Base-by-base conservation (phyloP, 1,140 invertebrate species). In the Agrilus planipennis region DNA sequence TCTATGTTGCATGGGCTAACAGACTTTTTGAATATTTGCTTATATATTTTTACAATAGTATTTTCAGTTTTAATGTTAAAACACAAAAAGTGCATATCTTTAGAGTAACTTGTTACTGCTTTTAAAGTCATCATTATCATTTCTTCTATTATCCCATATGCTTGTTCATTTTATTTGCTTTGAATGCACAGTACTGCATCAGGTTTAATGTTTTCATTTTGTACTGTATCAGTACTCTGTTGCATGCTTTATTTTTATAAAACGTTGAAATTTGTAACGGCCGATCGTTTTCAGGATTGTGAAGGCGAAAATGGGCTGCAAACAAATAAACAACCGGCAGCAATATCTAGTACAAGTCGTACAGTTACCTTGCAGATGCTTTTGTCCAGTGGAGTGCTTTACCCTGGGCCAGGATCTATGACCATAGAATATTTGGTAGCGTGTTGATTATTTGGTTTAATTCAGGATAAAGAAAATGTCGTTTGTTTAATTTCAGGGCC, bases 341-440 rank as follows among this genome's bases (percentile, higher is more conserved):
- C 45, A 29, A 55, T 45, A 39, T 46, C 51, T 18, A 37, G 69
- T 43, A 73, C 72, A 31, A 81, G 83, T 6, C 68, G 82, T 47
- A 80, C 78, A 40, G 77, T 89, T 9, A 90, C 86, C n/a, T 60
- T 91, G 29, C 81, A 84, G 62, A 90, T 85, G 70, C 69, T 84
- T 35, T 62, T 91, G 53, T 71, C 77, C 42, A 85, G 86, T 45
- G 80, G 81, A 55, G 79, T 91, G 51, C 67, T 92, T 38, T 72
- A 84, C 53, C 77, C 86, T 22, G 86, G 86, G 7, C 74, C 77
- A 56, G 81, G 79, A 28, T 69, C 78, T 31, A 80, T 92, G 76
- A 83, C 84, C 17, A 84, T 91, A 48, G 87, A 90, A 61, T 91
- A 90, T 68, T 69, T 89, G 70, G 84, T 87, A 47, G 31, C 20